These are phyloP conservation scores for Grantiella picta DNA, from an alignment of 2,113 vertebrate species.

Conservation along the genomic window DNA sequence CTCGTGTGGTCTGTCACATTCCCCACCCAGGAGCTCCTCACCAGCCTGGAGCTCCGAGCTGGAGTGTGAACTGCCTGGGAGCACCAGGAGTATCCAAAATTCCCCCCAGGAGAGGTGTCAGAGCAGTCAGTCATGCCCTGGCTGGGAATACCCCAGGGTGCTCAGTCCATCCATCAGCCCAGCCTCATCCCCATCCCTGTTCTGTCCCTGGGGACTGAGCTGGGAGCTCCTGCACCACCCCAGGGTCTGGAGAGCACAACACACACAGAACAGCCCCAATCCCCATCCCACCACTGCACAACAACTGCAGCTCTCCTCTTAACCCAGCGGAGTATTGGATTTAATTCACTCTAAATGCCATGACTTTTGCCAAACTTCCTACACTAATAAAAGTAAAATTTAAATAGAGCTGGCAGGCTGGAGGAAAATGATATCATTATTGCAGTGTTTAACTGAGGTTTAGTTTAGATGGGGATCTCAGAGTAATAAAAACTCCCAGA, in stretches of 20 bases:
- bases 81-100: accelerated
- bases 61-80: not conserved
- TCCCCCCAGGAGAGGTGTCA: not conserved
- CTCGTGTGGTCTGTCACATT: accelerated
- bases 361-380: not conserved
- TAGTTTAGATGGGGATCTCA: not conserved
- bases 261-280: not conserved
- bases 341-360: not conserved
- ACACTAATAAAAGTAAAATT: not conserved
- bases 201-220: not conserved
- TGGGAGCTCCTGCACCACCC: not conserved
- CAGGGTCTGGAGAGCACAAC: accelerated
- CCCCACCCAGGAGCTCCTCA: accelerated
- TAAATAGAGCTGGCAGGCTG: not conserved
- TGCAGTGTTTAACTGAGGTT: not conserved
- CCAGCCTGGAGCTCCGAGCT: accelerated
- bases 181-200: not conserved
- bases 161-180: not conserved
- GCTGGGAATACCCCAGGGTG: not conserved
- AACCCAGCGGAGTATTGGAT: not conserved
- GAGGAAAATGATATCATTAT: not conserved
- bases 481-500: not conserved
- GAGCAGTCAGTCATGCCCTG: not conserved
- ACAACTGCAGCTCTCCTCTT: not conserved
- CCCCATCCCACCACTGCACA: not conserved